phyloP scores from a whole-genome alignment of 2,797 vertebrate genomes.

The Smutsia temminckii region DNA sequence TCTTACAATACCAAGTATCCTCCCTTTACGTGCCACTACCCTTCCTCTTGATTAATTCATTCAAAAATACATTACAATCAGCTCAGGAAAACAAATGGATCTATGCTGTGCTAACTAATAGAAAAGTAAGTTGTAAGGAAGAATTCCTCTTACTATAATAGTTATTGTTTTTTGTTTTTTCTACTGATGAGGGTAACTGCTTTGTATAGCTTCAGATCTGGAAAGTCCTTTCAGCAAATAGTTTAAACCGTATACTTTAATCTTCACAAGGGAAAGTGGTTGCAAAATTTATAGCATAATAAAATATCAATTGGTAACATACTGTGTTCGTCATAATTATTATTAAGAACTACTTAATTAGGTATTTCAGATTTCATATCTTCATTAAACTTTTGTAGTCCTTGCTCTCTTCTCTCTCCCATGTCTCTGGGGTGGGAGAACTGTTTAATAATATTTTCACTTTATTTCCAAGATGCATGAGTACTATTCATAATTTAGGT shows the following conservation, averaged over 20 bases:
- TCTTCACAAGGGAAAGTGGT: constrained; percentile 64
- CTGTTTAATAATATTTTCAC: constrained; percentile 55
- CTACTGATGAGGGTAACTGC: constrained; percentile 5
- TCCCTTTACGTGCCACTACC: background rate
- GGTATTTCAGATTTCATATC: constrained; percentile 64
- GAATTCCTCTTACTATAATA: background rate
- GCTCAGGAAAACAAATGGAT: background rate
- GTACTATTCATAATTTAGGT: constrained; percentile 43
- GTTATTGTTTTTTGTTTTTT: background rate
- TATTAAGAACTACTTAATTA: constrained; percentile 75
- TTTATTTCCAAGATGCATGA: constrained; percentile 49
- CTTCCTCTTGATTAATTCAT: background rate
- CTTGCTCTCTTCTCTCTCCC: background rate
- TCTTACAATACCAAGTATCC: background rate
- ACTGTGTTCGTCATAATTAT: constrained; percentile 73
- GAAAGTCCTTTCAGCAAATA: constrained; percentile 6
- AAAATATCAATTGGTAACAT: constrained; percentile 71
- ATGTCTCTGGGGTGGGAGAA: constrained; percentile 25
- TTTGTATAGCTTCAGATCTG: constrained; percentile 45
- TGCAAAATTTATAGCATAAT: constrained; percentile 70
- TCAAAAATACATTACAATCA: constrained; percentile 26
- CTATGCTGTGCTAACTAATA: background rate
- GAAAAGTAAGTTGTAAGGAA: background rate
- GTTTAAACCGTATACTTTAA: constrained; percentile 53
- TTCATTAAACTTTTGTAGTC: constrained; percentile 55